A percentile compares a stretch with the other conserved stretches of the same genome.
phyloP scores from a whole-genome alignment of 2,888 invertebrate species.

The Phrixothrix hirtus region DNA sequence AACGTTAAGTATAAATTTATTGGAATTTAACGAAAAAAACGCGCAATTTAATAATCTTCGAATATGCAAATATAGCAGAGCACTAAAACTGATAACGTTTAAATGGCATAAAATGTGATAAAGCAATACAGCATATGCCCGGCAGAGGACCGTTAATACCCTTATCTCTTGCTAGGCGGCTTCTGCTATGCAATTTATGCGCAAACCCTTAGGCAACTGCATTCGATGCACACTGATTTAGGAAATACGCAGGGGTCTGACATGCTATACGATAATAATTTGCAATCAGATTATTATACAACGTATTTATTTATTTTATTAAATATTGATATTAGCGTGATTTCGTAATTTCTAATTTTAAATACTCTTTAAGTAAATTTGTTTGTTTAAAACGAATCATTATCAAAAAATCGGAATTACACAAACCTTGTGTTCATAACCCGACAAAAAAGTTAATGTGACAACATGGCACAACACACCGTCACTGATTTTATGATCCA shows the following conservation, averaged over 20 bases:
- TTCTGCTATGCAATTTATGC: constrained; percentile 41
- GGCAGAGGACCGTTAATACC: constrained; percentile 49
- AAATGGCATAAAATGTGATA: constrained; percentile 16
- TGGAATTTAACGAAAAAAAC: no score
- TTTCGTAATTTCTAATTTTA: no score
- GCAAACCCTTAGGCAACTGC: constrained; percentile 34
- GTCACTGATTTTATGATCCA: no score
- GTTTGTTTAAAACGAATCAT: no score
- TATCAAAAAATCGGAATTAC: no score
- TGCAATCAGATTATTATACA: background rate
- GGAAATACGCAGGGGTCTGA: constrained; percentile 36
- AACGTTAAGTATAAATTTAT: no score
- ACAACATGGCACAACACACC: no score
- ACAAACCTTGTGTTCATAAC: no score
- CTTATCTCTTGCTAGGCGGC: constrained; percentile 46
- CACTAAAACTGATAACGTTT: constrained; percentile 20
- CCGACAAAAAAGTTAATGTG: no score
- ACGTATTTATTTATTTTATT: background rate
- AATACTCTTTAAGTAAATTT: no score
- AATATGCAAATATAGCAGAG: constrained; percentile 12
- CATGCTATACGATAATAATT: constrained; percentile 9
- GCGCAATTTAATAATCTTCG: constrained; percentile 11
- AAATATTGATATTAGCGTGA: no score
- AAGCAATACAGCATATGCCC: constrained; percentile 46
- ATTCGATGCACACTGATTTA: constrained; percentile 34